Evolutionary conservation across 2,113 vertebrate genomes (phyloP), one percentile per base, ranked within the genome.

Genomic region (Dicrurus megarhynchus): DNA sequence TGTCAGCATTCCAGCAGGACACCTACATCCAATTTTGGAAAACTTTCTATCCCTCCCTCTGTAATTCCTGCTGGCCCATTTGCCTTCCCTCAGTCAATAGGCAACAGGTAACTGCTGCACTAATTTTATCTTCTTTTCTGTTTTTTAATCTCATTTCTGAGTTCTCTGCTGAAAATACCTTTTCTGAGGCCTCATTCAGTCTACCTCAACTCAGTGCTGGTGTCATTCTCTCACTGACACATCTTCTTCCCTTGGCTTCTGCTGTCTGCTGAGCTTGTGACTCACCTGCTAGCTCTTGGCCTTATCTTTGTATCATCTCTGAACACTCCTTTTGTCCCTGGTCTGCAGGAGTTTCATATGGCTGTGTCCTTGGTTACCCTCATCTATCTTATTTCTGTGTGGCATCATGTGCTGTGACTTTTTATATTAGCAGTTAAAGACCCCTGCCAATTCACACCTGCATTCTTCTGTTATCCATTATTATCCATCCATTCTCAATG

Each of bases 351-450:
- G 18, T 70, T 88, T 87, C 44, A 46, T 35, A 70, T 18, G 42
- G 32, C 33, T 93, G 27, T 70, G 76, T 63, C 76, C 71, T 8
- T 81, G 44, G 22, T 78, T 71, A 41, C 57, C 41, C 44, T 81
- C 60, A 65, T 87, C 52, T 74, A 23, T 79, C 65, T 81, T 81
- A 78, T 35, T 90, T 28, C 68, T 80, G 23, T 39, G 68, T 5
- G 52, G 37, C 28, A 3, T n/a, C 60, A 70, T 56, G 63, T 67
- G 63, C 60, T 90, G 37, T 49, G 71, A 49, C 27, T 83, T 60
- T 78, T 90, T 89, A 74, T 65, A 81, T 68, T 27, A 84, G 56
- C 76, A 78, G 86, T 22, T 93, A 67, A 86, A 95, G 86, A 86
- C 28, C 24, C 21, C 60, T 80, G 64, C 37, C 55, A 77, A 59